Percentiles rank a stretch among this genome's conserved stretches.
phyloP scores from a whole-genome alignment of 53 echinoderm and acorn worm genomes.

The Echinometra lucunter region DNA sequence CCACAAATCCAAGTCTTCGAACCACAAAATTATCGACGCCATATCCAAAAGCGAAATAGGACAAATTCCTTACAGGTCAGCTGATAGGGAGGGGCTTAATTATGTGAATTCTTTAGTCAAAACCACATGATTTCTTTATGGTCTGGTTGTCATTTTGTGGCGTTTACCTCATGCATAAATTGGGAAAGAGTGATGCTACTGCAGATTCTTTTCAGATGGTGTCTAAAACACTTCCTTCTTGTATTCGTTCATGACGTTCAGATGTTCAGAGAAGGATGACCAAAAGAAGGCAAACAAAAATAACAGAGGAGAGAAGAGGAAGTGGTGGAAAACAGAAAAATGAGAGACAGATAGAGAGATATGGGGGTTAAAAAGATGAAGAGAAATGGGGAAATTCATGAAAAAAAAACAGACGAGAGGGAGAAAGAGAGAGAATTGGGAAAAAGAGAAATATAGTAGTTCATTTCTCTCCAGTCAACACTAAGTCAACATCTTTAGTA shows the following conservation, averaged over 20 bases:
- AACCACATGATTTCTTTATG: not conserved
- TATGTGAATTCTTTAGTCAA: not conserved
- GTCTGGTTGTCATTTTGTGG: not conserved
- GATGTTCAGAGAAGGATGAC: no score
- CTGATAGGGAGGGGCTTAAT: not conserved
- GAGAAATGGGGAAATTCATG: not conserved
- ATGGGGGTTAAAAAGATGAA: not conserved
- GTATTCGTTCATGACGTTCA: not conserved
- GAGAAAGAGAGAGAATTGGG: not conserved
- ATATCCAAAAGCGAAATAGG: not conserved
- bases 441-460: not conserved
- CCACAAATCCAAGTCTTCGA: not conserved
- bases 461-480: not conserved
- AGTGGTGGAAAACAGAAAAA: no score
- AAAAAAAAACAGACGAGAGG: not conserved
- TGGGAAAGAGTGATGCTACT: not conserved
- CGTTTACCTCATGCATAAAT: not conserved
- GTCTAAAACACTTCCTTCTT: not conserved
- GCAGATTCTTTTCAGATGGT: not conserved
- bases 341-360: not conserved
- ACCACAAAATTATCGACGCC: not conserved
- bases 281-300: not conserved
- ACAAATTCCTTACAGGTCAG: not conserved
- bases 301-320: not conserved
- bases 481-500: not conserved